These are phyloP conservation scores for Misgurnus anguillicaudatus DNA, from an alignment of 2,113 vertebrate species.

Conservation along the genomic window DNA sequence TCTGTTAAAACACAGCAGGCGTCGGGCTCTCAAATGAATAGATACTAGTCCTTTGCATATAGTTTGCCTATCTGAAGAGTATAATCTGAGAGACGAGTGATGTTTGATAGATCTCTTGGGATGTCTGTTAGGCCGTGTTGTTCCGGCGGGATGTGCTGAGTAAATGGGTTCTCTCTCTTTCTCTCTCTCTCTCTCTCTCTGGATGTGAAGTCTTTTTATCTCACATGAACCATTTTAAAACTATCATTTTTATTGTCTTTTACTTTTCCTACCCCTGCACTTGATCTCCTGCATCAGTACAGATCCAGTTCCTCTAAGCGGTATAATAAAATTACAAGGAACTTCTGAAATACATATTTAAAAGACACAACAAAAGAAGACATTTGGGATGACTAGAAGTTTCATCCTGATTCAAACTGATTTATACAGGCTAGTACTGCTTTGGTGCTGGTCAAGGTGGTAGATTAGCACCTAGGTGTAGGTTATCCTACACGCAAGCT, in stretches of 20 bases:
- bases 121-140: background rate
- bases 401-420: too few relatives aligned
- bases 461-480: background rate
- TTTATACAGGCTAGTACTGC: too few relatives aligned
- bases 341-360: slow-evolving; percentile 29
- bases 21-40: background rate
- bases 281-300: slow-evolving; percentile 42
- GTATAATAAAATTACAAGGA: slow-evolving; percentile 51
- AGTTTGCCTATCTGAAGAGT: slow-evolving; percentile 1
- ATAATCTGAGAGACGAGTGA: background rate
- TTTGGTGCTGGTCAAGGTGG: too few relatives aligned
- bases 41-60: background rate
- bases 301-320: slow-evolving; percentile 37
- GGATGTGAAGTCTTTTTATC: background rate
- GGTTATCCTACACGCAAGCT: too few relatives aligned
- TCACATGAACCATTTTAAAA: slow-evolving; percentile 16
- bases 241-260: slow-evolving; percentile 34
- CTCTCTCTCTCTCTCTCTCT: background rate
- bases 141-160: background rate
- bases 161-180: background rate
- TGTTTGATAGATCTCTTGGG: background rate
- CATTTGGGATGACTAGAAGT: too few relatives aligned
- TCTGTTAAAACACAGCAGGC: background rate
- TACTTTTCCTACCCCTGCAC: slow-evolving; percentile 4
- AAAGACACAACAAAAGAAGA: slow-evolving; percentile 7